These are phyloP conservation scores for Nomada lathburiana DNA, from an alignment of 2,888 invertebrate species.

Conservation along the genomic window DNA sequence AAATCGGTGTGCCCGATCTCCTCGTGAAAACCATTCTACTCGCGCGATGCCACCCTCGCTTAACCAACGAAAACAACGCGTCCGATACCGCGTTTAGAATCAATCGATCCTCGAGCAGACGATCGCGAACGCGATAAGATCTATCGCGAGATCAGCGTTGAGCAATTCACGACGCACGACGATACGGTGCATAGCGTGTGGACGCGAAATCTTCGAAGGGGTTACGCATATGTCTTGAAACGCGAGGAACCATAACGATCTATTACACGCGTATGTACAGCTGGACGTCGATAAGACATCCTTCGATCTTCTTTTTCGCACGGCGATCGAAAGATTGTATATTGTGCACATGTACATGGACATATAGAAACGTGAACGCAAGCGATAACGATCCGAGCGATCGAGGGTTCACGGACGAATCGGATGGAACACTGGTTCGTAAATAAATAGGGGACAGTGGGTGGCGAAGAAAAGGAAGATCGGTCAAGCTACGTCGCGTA, in stretches of 20 bases:
- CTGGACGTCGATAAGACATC: too few relatives aligned
- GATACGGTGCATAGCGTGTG: neutral
- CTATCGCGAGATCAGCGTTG: neutral
- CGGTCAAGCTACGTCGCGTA: neutral
- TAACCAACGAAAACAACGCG: conserved; percentile 7
- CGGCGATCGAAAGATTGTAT: too few relatives aligned
- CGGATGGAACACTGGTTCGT: neutral
- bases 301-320: too few relatives aligned
- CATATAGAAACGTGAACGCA: neutral
- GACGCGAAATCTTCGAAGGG: too few relatives aligned
- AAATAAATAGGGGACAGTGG: neutral
- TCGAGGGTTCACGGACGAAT: neutral
- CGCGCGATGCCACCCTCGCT: neutral
- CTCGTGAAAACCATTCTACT: neutral
- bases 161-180: too few relatives aligned
- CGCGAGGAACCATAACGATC: too few relatives aligned
- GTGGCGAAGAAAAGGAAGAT: neutral
- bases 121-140: conserved; percentile 30
- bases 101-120: conserved; percentile 33
- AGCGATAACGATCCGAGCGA: neutral
- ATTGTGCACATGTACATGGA: too few relatives aligned
- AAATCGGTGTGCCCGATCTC: too few relatives aligned
- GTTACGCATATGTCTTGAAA: too few relatives aligned
- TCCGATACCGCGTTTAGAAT: conserved; percentile 12
- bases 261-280: too few relatives aligned